phyloP scores from a whole-genome alignment of 2,113 vertebrate species.

The Actinemys pallida region DNA sequence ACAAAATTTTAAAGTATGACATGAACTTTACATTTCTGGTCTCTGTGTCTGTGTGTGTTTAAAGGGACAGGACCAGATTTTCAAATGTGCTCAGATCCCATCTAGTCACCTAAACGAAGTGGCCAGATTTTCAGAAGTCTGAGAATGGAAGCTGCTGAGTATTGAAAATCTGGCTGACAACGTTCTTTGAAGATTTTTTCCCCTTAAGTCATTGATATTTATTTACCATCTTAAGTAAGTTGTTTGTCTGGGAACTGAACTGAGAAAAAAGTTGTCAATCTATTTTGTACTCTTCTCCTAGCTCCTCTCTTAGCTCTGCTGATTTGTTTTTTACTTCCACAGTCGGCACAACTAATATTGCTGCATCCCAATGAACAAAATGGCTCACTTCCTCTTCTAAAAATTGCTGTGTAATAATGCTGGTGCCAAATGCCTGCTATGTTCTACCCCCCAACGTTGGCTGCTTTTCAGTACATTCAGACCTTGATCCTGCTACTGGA shows the following conservation, averaged over 20 bases:
- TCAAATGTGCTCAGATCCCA: background rate
- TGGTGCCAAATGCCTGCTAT: constrained; percentile 16
- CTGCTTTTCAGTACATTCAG: background rate
- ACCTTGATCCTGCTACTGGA: background rate
- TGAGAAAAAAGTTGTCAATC: constrained; percentile 27
- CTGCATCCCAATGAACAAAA: background rate
- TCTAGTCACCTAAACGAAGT: background rate
- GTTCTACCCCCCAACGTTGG: background rate
- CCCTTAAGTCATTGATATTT: background rate
- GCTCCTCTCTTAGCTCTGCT: background rate
- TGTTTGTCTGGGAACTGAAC: background rate
- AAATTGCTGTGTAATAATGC: background rate
- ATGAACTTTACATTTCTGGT: background rate
- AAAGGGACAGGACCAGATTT: background rate
- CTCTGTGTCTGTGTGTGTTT: background rate
- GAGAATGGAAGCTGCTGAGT: background rate
- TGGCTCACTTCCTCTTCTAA: background rate
- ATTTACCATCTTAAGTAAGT: background rate
- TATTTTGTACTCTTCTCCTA: constrained; percentile 26
- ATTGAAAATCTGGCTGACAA: background rate
- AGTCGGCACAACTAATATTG: background rate
- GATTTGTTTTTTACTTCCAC: constrained; percentile 49
- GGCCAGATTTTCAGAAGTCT: background rate
- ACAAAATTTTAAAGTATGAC: background rate
- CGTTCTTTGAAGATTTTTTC: background rate